Evolutionary conservation across 1,140 invertebrate species (phyloP).

Genomic region (Bombus fervidus): DNA sequence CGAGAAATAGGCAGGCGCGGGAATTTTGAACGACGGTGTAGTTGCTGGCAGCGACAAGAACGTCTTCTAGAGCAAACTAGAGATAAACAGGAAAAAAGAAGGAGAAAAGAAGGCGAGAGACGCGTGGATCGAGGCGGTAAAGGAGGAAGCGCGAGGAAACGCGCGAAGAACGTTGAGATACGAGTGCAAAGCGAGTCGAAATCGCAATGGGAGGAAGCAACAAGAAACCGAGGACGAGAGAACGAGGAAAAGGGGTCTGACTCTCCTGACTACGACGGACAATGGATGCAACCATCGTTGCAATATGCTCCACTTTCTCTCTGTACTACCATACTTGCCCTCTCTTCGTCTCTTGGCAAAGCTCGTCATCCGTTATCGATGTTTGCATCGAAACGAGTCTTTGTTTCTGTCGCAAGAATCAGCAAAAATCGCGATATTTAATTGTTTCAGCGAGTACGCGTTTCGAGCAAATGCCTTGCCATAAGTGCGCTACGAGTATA

Average conservation of each 20-base stretch:
- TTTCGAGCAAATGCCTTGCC: no score
- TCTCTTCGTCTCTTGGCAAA: neutral
- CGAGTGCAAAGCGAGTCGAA: neutral
- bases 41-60: no score
- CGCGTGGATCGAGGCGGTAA: neutral
- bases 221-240: neutral
- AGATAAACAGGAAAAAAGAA: neutral
- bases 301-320: constrained; percentile 51
- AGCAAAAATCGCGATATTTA: neutral
- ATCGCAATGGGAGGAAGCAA: neutral
- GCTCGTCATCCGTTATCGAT: neutral
- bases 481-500: no score
- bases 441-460: neutral
- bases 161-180: neutral
- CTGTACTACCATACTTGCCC: neutral
- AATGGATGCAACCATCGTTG: constrained; percentile 56
- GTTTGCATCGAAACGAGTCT: neutral
- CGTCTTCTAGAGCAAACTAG: neutral
- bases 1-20: neutral
- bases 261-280: constrained; percentile 49
- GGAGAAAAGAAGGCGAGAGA: neutral
- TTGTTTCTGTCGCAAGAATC: neutral
- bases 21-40: neutral
- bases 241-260: neutral
- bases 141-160: neutral